A percentile compares a stretch with the other conserved stretches of the same genome.
These are phyloP conservation scores for Toxostoma redivivum DNA, from an alignment of 2,113 vertebrate genomes.

Conservation along the genomic window DNA sequence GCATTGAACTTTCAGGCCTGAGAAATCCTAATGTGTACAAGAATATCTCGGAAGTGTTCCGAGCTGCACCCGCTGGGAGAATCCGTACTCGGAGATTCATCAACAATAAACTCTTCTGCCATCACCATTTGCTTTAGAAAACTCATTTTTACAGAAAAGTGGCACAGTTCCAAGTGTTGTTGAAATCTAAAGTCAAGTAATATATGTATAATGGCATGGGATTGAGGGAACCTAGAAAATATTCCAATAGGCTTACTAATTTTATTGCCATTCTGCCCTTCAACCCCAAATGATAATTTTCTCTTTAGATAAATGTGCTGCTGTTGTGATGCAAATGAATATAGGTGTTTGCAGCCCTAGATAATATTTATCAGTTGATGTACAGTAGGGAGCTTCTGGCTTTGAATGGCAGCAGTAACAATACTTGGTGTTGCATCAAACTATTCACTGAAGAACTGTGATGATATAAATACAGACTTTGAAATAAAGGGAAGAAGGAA, in stretches of 20 bases:
- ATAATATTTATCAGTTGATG: neutral
- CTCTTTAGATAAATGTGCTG: neutral
- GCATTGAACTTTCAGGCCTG: neutral
- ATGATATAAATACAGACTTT: neutral
- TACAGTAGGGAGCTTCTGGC: neutral
- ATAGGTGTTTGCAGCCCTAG: neutral
- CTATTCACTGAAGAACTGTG: neutral
- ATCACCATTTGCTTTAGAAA: neutral
- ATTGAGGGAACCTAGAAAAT: neutral
- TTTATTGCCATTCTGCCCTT: neutral
- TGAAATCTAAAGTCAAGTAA: neutral
- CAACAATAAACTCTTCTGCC: neutral
- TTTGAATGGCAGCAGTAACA: neutral
- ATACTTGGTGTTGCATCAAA: neutral
- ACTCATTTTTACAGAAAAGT: neutral
- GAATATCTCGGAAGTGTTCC: neutral
- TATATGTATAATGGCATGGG: neutral
- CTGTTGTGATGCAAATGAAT: neutral
- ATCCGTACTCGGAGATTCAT: neutral
- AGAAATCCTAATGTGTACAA: constrained; percentile 3
- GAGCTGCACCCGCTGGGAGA: neutral
- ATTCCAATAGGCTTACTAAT: neutral
- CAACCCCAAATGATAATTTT: neutral
- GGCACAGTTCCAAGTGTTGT: neutral
- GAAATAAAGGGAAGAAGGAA: neutral